Conservation (phyloP, 2,888 invertebrate genomes). For the Beris morrisii region DNA sequence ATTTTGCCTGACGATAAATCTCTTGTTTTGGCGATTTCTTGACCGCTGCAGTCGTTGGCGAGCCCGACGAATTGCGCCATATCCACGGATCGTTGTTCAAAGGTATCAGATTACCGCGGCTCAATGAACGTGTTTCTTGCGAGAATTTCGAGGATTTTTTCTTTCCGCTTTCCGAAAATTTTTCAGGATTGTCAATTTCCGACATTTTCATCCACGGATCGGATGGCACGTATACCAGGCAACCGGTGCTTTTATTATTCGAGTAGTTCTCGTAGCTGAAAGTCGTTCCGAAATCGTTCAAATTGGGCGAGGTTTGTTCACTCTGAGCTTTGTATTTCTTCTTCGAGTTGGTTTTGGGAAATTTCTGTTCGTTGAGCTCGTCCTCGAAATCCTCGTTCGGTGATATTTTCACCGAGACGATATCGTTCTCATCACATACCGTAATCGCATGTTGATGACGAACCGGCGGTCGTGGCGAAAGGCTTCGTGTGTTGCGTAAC, state of each 20-base stretch:
- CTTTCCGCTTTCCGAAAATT: not conserved
- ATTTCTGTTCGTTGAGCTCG: slow-evolving; percentile 34
- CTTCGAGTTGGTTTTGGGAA: slow-evolving; percentile 38
- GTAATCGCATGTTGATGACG: slow-evolving; percentile 47
- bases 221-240: slow-evolving; percentile 50
- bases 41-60: slow-evolving; percentile 26
- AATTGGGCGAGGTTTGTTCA: slow-evolving; percentile 56
- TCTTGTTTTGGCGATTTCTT: slow-evolving; percentile 42
- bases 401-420: slow-evolving; percentile 46
- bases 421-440: slow-evolving; percentile 46
- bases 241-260: slow-evolving; percentile 50
- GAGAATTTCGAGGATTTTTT: slow-evolving; percentile 35
- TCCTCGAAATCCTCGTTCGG: slow-evolving; percentile 45
- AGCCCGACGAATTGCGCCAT: slow-evolving; percentile 41
- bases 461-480: slow-evolving; percentile 47
- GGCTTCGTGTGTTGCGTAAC: slow-evolving; percentile 45
- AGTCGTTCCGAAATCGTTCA: slow-evolving; percentile 47
- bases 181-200: slow-evolving; percentile 36
- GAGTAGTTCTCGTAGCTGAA: slow-evolving; percentile 44
- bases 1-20: slow-evolving; percentile 45
- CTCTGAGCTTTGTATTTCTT: slow-evolving; percentile 49
- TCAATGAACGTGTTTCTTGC: slow-evolving; percentile 42
- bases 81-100: slow-evolving; percentile 49
- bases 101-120: slow-evolving; percentile 40
- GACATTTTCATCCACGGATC: slow-evolving; percentile 56